Evolutionary conservation across 2,113 vertebrate genomes (phyloP), one percentile per base, ranked within the genome.

Genomic region (Spea bombifrons): DNA sequence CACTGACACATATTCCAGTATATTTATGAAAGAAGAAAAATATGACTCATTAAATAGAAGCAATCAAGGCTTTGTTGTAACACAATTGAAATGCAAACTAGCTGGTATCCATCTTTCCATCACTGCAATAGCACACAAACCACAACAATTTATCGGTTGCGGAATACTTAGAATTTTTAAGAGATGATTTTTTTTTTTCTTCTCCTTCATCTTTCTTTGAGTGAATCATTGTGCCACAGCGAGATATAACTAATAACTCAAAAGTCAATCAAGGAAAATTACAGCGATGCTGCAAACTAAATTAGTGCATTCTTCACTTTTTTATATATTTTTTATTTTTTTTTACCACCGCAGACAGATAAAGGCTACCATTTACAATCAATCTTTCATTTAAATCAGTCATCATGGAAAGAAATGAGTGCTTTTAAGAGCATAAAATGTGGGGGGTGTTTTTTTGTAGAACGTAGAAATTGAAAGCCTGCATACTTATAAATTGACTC

Each of bases 311-410:
- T 68, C 65, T 67, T 80, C 49, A 80, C 67, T 73, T 73, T 59
- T 68, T 67, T 59, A 9, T 7, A 13, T 12, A 59, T 59, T 59
- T 59, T 3, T 59, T n/a, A n/a, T n/a, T n/a, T 57, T 44, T 47
- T 68, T 30, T 47, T 52, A n/a, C 64, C 64, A 7, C 50, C 30
- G 63, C 13, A 48, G 49, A 45, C 72, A 65, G 48, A 61, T 44
- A 57, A 77, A 73, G 52, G 50, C 55, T 45, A 9, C 43, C 71
- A 73, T 66, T 73, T 73, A 59, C 52, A 73, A 68, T 74, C 71
- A 80, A 80, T 73, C 78, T 68, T 66, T 30, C 71, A 73, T 80
- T 74, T 73, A 74, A 73, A 73, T 74, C 71, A 61, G 69, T 17
- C 65, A 57, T 59, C 66, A 48, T 7, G 44, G 53, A 12, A 8